phyloP scores from a whole-genome alignment of 2,888 invertebrate genomes.

The Tetragonula carbonaria region DNA sequence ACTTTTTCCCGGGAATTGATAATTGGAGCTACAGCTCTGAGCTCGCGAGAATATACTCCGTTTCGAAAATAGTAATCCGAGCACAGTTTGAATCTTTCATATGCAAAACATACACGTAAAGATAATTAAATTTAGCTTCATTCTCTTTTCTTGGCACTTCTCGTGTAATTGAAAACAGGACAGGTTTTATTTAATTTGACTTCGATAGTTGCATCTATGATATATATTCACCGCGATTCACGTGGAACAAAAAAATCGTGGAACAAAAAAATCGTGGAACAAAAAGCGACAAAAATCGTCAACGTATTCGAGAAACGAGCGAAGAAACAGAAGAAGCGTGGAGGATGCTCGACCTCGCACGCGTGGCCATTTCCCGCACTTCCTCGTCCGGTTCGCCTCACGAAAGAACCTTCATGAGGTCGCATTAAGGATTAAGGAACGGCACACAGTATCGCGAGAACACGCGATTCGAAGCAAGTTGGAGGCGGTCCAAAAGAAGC shows the following conservation, averaged over 20 bases:
- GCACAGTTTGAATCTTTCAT: too few relatives aligned
- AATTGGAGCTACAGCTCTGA: too few relatives aligned
- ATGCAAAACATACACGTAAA: too few relatives aligned
- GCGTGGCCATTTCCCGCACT: slow-evolving; percentile 23
- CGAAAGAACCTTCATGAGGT: slow-evolving; percentile 55
- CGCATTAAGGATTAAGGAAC: slow-evolving; percentile 60
- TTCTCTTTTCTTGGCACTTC: too few relatives aligned
- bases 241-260: not conserved
- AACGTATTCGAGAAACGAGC: not conserved
- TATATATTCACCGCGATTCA: too few relatives aligned
- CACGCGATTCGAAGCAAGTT: slow-evolving; percentile 42
- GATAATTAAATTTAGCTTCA: too few relatives aligned
- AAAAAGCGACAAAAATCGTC: not conserved
- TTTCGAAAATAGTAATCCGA: too few relatives aligned
- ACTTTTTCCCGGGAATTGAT: too few relatives aligned
- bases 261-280: not conserved
- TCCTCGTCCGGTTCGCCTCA: slow-evolving; percentile 53
- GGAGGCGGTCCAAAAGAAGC: slow-evolving; percentile 52
- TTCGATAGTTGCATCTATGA: too few relatives aligned
- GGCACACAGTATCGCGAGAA: slow-evolving; percentile 44
- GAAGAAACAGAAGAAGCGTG: not conserved
- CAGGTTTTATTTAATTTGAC: too few relatives aligned
- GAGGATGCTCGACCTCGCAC: slow-evolving; percentile 38
- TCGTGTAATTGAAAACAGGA: too few relatives aligned
- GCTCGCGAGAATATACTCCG: too few relatives aligned